Percentiles rank a stretch among this genome's conserved stretches.
Conservation (phyloP, 2,113 vertebrate genomes). For the Xenopus tropicalis region UCB_Xtro_10.0 CM004449.2:128752001-128752500, state of each 20-base stretch:
- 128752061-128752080: slow-evolving; percentile 19
- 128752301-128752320: neutral
- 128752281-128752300: no score
- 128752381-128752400: neutral
- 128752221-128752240: no score
- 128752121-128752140: neutral
- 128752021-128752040: slow-evolving; percentile 25
- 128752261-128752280: no score
- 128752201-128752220: no score
- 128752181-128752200: neutral
- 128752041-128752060: slow-evolving; percentile 30
- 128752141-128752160: neutral
- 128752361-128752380: neutral
- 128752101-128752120: no score
- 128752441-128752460: slow-evolving; percentile 76
- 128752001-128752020: slow-evolving; percentile 21
- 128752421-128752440: slow-evolving; percentile 55
- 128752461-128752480: slow-evolving; percentile 73
- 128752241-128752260: no score
- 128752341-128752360: neutral
- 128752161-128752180: neutral
- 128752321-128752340: no score
- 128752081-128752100: no score
- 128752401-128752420: slow-evolving; percentile 30
- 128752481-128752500: slow-evolving; percentile 75